Conservation (phyloP, 2,888 invertebrate species). For the Melanostoma scalare region DNA sequence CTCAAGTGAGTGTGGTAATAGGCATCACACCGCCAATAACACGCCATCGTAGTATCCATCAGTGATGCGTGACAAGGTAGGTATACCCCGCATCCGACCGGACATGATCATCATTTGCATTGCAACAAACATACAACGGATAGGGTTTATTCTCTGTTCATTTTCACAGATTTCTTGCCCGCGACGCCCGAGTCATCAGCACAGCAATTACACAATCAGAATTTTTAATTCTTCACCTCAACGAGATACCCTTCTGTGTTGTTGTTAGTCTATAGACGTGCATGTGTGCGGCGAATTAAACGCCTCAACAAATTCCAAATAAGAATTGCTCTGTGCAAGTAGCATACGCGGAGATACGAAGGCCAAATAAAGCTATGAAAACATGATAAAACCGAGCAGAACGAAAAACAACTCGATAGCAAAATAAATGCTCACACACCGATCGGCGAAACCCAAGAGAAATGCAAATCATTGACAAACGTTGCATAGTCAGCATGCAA, state of each 20-base stretch:
- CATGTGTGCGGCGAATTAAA: constrained; percentile 52
- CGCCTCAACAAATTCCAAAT: constrained; percentile 58
- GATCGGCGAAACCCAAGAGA: constrained; percentile 35
- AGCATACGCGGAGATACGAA: background rate
- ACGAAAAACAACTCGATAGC: constrained; percentile 30
- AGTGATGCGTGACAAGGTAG: constrained; percentile 58
- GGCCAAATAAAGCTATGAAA: constrained; percentile 44
- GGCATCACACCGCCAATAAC: background rate
- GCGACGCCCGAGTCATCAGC: background rate
- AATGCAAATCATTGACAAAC: constrained; percentile 65
- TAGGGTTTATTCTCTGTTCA: constrained; percentile 26
- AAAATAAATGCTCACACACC: constrained; percentile 2
- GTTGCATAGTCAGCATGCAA: constrained; percentile 23
- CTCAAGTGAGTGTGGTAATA: constrained; percentile 36
- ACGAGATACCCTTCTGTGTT: constrained; percentile 23
- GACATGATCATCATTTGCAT: constrained; percentile 61
- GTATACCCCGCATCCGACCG: constrained; percentile 23
- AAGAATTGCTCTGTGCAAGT: constrained; percentile 37
- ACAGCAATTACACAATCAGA: constrained; percentile 49
- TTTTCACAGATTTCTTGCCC: background rate
- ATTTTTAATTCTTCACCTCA: constrained; percentile 29
- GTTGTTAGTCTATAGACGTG: background rate
- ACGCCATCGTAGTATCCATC: constrained; percentile 46
- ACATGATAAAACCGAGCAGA: constrained; percentile 49
- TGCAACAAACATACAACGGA: constrained; percentile 14